Base-by-base conservation (phyloP, 1,140 invertebrate genomes). In the Lepidurus packardi region DNA sequence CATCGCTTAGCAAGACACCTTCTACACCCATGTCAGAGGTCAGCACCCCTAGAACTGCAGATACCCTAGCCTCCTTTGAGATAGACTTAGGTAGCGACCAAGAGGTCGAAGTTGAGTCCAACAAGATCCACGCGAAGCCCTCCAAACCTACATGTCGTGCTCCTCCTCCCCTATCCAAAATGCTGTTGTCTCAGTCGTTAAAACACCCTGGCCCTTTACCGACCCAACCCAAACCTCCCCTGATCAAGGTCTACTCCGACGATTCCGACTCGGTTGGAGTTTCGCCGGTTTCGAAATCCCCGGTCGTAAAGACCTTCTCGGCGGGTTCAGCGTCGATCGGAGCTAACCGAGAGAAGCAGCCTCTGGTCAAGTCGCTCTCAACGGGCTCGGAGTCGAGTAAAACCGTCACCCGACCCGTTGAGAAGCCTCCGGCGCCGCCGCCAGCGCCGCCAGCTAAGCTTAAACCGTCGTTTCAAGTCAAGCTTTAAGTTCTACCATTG, bases 21-120 rank as follows among this genome's bases (percentile, higher is more conserved):
- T 65, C 53, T 21, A 65, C 53, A 65, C 13, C 53, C 53, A 65
- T 65, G 53, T 65, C 53, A 65, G 53, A 65, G 16, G 53, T 65
- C 53, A 65, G 53, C 13, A 65, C 53, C 53, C 53, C 53, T n/a
- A 13, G 4, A 13, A 65, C 53, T 1, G 53, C 53, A 3, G 53
- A 65, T 65, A 65, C 53, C 13, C 13, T 65, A 7, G 53, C 53
- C 16, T 65, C 53, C 53, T 65, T 65, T 21, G 53, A 65, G 9
- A 65, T 65, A 65, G 21, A 65, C 1, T 65, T 65, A 4, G 34
- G 34, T 34, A 34, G 34, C 34, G 34, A 34, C 34, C 34, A 34
- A 34, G 34, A 34, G 34, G 34, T 34, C 4, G 53, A 65, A 16
- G 53, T 7, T 65, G 53, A 65, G 16, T 1, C 53, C 53, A 10